These are phyloP conservation scores for Phaenicophaeus curvirostris DNA, from an alignment of 2,797 vertebrate genomes.

Conservation along the genomic window DNA sequence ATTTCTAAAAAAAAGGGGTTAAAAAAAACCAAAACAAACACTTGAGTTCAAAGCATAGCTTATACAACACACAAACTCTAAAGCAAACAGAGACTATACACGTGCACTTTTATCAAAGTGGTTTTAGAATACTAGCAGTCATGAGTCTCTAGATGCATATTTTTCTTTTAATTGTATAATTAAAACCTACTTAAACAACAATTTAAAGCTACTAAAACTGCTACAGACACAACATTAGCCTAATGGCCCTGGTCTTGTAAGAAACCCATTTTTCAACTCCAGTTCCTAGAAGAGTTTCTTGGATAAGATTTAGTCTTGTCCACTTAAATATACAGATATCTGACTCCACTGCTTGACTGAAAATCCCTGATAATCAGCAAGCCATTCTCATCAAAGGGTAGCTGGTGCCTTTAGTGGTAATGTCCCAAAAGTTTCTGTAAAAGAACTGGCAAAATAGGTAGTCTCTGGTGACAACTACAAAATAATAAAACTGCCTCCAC, in stretches of 20 bases:
- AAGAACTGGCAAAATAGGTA: neutral
- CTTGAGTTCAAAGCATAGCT: neutral
- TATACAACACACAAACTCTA: neutral
- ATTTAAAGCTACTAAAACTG: neutral
- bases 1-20: slow-evolving; percentile 75
- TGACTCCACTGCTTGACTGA: neutral
- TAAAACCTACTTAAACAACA: neutral
- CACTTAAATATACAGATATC: neutral
- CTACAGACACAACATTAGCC: neutral
- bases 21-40: neutral
- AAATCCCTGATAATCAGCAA: neutral
- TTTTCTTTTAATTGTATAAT: neutral
- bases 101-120: neutral
- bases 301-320: neutral
- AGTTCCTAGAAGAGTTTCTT: neutral
- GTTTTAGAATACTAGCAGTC: neutral
- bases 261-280: neutral
- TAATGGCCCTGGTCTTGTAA: neutral
- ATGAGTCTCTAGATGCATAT: neutral
- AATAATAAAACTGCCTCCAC: neutral
- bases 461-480: neutral
- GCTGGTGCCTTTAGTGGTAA: neutral
- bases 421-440: neutral
- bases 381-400: neutral
- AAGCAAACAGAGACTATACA: neutral